phyloP scores from a whole-genome alignment of 2,113 vertebrate species.

The Todiramphus saurophagus region DNA sequence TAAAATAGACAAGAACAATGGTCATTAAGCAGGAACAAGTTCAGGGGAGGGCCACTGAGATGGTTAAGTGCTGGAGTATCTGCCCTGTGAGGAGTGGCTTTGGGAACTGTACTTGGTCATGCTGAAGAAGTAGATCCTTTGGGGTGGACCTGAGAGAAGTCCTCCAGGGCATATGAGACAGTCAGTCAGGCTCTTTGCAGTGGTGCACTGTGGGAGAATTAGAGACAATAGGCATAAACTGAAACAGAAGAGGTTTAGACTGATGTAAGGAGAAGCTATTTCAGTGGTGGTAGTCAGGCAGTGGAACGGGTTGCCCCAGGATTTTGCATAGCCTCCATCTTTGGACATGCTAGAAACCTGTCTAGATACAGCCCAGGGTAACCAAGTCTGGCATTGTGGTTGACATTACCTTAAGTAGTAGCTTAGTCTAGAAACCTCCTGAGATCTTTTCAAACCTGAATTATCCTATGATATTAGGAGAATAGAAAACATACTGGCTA shows the following conservation, averaged over 20 bases:
- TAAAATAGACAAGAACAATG: not conserved
- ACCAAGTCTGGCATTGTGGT: not conserved
- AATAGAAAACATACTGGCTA: not conserved
- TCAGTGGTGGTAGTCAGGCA: not conserved
- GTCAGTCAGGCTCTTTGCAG: not conserved
- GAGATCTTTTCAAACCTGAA: not conserved
- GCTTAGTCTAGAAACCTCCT: not conserved
- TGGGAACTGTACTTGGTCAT: not conserved
- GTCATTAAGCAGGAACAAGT: not conserved
- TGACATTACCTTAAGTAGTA: not conserved
- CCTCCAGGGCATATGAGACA: not conserved
- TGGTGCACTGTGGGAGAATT: not conserved
- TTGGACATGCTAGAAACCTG: not conserved
- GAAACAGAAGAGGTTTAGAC: not conserved
- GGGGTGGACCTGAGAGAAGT: not conserved
- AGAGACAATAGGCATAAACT: not conserved
- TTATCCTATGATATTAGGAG: not conserved
- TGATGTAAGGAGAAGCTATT: not conserved
- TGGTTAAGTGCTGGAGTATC: not conserved
- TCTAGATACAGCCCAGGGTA: not conserved
- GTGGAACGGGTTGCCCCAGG: not conserved
- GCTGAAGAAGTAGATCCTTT: not conserved
- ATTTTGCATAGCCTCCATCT: not conserved
- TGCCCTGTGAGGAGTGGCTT: not conserved
- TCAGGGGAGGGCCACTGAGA: not conserved